Base-by-base conservation (phyloP, 2,113 vertebrate species). In the Bagarius yarrelli region DNA sequence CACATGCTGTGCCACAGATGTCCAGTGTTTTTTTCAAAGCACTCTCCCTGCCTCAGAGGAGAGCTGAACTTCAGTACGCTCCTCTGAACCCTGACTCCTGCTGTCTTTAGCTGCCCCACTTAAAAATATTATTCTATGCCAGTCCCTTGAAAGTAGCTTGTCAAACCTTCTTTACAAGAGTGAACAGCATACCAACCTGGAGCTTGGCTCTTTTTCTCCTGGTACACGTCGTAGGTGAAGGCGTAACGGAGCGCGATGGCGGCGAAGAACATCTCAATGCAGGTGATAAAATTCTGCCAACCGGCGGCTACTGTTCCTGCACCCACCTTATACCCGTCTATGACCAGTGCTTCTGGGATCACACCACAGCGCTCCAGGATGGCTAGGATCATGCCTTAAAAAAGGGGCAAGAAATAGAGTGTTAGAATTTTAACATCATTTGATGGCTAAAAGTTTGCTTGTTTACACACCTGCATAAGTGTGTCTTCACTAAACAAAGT, bases 231-330 rank as follows among this genome's bases (percentile, higher is more conserved):
- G 91, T 93, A 95, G 78, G 94, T 92, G 89, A 97, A 98, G 3
- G 97, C 97, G 0, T 96, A 96, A 64, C 95, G 93, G 69, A 99
- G 93, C 8, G 96, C 96, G 0, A 98, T 87, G 23, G 97, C 91
- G 1, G 96, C 98, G 0, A 97, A 96, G 78, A 98, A 85, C 97
- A 98, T 98, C 89, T 99, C 97, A 0, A 98, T 94, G 86, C 96
- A 98, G 90, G 93, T 98, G 88, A 97, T 93, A 83, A 99, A 98
- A 90, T 98, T 98, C 91, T 98, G 98, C 92, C 97, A 98, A 83
- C 97, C 97, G 0, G 98, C 96, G 0, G 98, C 95, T 84, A 99
- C 93, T 0, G 96, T 96, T 59, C 98, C 98, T 0, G 98, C 95
- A 5, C 94, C 94, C 16, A 99, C 95, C n/a, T 91, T 80, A 0